These are phyloP conservation scores for Catharus fuscescens DNA, from an alignment of 2,113 vertebrate species.

Conservation along the genomic window DNA sequence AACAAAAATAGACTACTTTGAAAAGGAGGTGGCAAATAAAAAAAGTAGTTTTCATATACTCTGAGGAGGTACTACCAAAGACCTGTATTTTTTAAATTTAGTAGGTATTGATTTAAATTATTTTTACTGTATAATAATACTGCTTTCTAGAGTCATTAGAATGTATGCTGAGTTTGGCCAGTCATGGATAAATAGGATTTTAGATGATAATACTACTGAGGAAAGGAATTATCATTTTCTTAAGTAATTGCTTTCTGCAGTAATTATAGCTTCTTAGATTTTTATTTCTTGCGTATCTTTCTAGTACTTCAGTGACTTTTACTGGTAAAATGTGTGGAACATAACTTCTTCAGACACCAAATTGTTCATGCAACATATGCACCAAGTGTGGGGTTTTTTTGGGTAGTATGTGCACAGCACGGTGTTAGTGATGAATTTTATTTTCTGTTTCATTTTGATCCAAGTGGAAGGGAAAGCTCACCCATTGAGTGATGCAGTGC, in stretches of 20 bases:
- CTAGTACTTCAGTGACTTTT: background rate
- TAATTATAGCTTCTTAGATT: background rate
- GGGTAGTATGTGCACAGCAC: accelerated
- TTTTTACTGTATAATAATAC: background rate
- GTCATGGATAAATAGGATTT: background rate
- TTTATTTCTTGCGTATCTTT: background rate
- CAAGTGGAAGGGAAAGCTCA: background rate
- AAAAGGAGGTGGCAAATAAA: background rate
- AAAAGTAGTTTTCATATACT: background rate
- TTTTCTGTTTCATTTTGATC: background rate
- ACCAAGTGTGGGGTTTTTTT: background rate
- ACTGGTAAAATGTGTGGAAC: background rate
- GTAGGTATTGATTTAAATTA: background rate
- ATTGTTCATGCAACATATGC: background rate
- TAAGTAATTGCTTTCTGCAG: background rate
- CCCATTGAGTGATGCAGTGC: background rate
- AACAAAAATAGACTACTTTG: background rate
- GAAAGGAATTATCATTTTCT: background rate
- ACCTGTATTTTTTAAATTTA: background rate
- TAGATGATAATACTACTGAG: background rate
- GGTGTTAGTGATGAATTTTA: background rate
- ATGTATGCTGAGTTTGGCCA: background rate
- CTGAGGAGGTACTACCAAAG: background rate
- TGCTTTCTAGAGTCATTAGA: background rate
- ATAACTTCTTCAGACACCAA: background rate